Evolutionary conservation across 2,888 invertebrate genomes (phyloP).

Genomic region (Eupsilia transversa): DNA sequence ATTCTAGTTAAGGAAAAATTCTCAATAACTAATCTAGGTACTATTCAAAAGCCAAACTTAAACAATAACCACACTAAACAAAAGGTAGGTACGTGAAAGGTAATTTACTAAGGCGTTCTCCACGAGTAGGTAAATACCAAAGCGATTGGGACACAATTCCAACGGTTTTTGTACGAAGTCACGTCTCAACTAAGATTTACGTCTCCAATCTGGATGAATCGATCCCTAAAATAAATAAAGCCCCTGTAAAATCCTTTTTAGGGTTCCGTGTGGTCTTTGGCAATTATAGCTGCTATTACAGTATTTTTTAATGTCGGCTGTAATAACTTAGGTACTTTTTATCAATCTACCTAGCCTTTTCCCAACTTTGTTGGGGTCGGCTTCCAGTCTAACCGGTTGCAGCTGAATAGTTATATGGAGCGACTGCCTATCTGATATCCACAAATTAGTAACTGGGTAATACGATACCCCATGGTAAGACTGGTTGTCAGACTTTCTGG

Average conservation of each 20-base stretch:
- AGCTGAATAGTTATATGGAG: too few species aligned
- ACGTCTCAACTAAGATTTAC: conserved; percentile 64
- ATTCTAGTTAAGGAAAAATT: neutral
- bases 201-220: conserved; percentile 50
- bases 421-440: too few species aligned
- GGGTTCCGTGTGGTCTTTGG: neutral
- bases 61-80: conserved; percentile 15
- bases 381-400: too few species aligned
- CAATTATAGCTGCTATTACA: neutral
- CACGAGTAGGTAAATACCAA: conserved; percentile 48
- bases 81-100: conserved; percentile 16
- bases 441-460: too few species aligned
- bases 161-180: conserved; percentile 51
- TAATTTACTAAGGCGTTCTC: conserved; percentile 43
- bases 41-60: neutral
- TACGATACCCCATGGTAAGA: too few species aligned
- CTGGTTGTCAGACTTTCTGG: too few species aligned
- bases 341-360: too few species aligned
- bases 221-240: conserved; percentile 54
- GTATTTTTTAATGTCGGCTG: too few species aligned
- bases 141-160: conserved; percentile 51
- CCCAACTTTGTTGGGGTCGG: too few species aligned
- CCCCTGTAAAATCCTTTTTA: conserved; percentile 38
- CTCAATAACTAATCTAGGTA: neutral
- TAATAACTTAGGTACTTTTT: too few species aligned